phyloP scores from a whole-genome alignment of 2,113 vertebrate species.

The Platysteira castanea region DNA sequence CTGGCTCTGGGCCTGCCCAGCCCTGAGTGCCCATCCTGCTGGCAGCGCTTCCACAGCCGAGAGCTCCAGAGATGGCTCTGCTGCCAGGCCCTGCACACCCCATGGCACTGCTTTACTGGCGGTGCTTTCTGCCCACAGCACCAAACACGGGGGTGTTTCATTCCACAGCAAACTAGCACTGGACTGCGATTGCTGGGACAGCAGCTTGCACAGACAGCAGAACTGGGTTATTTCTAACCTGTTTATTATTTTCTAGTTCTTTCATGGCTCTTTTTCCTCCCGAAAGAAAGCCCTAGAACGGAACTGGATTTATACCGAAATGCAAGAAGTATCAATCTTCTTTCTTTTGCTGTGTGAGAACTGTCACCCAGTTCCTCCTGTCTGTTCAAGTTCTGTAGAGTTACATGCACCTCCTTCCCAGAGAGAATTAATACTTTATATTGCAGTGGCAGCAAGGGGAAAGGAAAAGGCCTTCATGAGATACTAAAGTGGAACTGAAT shows the following conservation, averaged over 20 bases:
- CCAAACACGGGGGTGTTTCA: neutral
- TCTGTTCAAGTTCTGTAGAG: neutral
- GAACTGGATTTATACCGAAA: neutral
- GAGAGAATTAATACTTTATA: neutral
- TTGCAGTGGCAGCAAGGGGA: neutral
- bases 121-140: neutral
- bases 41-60: neutral
- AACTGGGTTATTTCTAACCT: neutral
- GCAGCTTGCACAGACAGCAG: neutral
- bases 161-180: neutral
- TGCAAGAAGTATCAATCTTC: neutral
- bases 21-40: neutral
- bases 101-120: fast-evolving
- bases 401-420: neutral
- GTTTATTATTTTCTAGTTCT: neutral
- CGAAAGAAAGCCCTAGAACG: neutral
- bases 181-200: neutral
- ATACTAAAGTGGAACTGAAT: neutral
- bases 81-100: neutral
- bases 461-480: neutral
- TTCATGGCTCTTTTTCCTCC: neutral
- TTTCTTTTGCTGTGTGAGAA: neutral
- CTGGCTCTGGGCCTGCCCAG: neutral
- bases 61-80: neutral
- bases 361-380: neutral